These are phyloP conservation scores for Ferrisia virgata DNA, from an alignment of 2,888 invertebrate genomes.

Conservation along the genomic window DNA sequence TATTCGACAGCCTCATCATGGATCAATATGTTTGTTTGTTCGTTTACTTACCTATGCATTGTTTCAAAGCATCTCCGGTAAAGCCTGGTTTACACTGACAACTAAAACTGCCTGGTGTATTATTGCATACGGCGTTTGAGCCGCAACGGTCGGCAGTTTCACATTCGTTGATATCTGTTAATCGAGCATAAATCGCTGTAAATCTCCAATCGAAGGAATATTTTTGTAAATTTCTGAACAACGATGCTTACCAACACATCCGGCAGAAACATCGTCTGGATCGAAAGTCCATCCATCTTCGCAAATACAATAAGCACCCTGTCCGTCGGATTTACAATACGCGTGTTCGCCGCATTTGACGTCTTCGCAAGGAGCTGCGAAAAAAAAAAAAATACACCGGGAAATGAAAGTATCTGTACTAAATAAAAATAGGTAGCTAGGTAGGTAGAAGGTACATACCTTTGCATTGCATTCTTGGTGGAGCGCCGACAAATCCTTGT, in stretches of 20 bases:
- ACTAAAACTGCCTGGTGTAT: conserved; percentile 72
- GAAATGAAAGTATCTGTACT: no score
- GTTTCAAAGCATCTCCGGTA: conserved; percentile 77
- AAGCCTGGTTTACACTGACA: conserved; percentile 82
- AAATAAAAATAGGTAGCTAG: background rate
- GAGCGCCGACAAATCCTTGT: conserved; percentile 76
- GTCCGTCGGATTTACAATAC: conserved; percentile 82
- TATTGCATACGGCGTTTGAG: conserved; percentile 75
- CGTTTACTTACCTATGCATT: conserved; percentile 62
- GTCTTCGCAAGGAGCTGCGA: conserved; percentile 80
- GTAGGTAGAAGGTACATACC: conserved; percentile 51
- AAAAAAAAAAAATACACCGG: no score
- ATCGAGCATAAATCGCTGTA: background rate
- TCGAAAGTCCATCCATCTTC: conserved; percentile 92
- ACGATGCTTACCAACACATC: conserved; percentile 71
- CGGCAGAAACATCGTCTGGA: conserved; percentile 81
- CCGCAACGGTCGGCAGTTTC: conserved; percentile 75
- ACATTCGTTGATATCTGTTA: conserved; percentile 83
- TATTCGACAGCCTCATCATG: no score
- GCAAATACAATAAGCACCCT: conserved; percentile 87
- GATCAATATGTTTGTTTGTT: no score
- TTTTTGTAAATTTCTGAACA: background rate
- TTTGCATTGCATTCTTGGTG: conserved; percentile 75
- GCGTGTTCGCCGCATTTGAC: conserved; percentile 86
- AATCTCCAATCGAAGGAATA: background rate